Evolutionary conservation across 2,888 invertebrate species (phyloP).

Genomic region (Peribatodes rhomboidaria): DNA sequence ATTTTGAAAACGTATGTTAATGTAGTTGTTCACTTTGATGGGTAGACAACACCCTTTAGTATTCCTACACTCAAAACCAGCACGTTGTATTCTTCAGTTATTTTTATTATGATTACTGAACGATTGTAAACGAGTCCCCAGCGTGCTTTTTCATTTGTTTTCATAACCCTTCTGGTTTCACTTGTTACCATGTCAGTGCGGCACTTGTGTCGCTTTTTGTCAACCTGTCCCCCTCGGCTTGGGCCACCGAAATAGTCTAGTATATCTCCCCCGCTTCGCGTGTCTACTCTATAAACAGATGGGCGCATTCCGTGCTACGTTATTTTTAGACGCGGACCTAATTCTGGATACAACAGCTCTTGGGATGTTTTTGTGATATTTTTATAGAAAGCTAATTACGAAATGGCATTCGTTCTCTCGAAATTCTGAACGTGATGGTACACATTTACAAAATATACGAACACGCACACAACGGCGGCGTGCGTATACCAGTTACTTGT

Average conservation of each 20-base stretch:
- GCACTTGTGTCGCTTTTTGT: slow-evolving; percentile 53
- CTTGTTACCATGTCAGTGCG: slow-evolving; percentile 5
- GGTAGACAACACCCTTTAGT: too few species aligned
- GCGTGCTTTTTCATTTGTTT: neutral
- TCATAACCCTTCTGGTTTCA: neutral
- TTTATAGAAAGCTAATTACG: slow-evolving; percentile 39
- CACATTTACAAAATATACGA: neutral
- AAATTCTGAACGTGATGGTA: slow-evolving; percentile 7
- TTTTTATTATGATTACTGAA: neutral
- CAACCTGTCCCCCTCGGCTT: slow-evolving; percentile 64
- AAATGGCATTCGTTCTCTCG: slow-evolving; percentile 15
- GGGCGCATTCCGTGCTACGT: slow-evolving; percentile 72
- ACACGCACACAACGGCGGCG: neutral
- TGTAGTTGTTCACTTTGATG: too few species aligned
- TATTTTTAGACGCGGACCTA: slow-evolving; percentile 76
- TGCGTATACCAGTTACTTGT: neutral
- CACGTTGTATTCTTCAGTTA: too few species aligned
- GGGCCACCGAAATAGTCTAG: slow-evolving; percentile 62
- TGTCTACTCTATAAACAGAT: slow-evolving; percentile 77
- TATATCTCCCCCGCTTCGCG: slow-evolving; percentile 73
- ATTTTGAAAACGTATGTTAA: too few species aligned
- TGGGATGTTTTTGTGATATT: slow-evolving; percentile 47
- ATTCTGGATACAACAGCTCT: slow-evolving; percentile 72
- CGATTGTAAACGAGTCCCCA: neutral
- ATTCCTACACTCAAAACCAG: too few species aligned